Percentiles rank a stretch among this genome's conserved stretches.
Evolutionary conservation across 2,797 vertebrate species (phyloP).

Genomic region (Remorina albescens): DNA sequence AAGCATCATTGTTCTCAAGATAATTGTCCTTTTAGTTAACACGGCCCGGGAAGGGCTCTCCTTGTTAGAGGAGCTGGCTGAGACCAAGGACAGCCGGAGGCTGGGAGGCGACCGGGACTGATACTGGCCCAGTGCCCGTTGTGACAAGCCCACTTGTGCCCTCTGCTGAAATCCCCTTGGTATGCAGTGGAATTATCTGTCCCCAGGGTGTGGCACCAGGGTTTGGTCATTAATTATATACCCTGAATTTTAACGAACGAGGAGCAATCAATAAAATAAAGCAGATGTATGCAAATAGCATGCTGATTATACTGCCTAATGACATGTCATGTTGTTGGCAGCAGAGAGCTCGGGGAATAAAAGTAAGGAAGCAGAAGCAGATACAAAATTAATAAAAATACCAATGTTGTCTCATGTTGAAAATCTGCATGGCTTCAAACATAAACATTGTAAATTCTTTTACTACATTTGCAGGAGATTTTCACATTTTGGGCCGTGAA

Average conservation of each 20-base stretch:
- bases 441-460: conserved; percentile 16
- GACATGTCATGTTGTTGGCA: conserved; percentile 80
- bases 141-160: conserved; percentile 88
- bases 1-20: conserved; percentile 90
- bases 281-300: conserved; percentile 90
- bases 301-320: conserved; percentile 87
- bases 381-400: conserved; percentile 49
- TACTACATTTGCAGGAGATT: conserved; percentile 13
- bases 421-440: conserved; percentile 17
- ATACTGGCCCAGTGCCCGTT: conserved; percentile 86
- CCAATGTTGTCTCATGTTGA: conserved; percentile 13
- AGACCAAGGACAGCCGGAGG: conserved; percentile 86
- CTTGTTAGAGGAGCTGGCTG: conserved; percentile 87
- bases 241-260: conserved; percentile 88
- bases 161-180: conserved; percentile 86
- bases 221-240: conserved; percentile 88
- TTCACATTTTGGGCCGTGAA: conserved; percentile 39
- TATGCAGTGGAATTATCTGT: conserved; percentile 86
- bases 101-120: conserved; percentile 77
- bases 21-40: conserved; percentile 93
- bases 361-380: conserved; percentile 47
- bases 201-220: conserved; percentile 83
- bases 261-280: conserved; percentile 89
- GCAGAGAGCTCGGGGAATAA: conserved; percentile 44
- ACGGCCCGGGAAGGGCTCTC: conserved; percentile 82